phyloP scores from a whole-genome alignment of 35 echinoderm and acorn worm species.

The Heliocidaris erythrogramma region DNA sequence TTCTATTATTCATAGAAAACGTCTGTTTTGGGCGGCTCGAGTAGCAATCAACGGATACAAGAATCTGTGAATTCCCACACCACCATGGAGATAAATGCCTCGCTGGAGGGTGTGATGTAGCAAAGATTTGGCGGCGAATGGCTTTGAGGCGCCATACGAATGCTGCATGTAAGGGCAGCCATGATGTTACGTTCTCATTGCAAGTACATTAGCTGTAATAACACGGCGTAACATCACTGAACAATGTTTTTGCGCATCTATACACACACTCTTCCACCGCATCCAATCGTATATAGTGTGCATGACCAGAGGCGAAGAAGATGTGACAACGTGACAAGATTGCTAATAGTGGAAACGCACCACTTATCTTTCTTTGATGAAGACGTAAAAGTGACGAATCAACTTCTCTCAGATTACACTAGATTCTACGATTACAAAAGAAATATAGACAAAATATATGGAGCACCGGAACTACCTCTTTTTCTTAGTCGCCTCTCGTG shows the following conservation, averaged over 20 bases:
- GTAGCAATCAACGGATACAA: neutral
- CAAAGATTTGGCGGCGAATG: neutral
- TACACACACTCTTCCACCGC: neutral
- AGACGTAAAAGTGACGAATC: neutral
- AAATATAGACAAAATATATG: neutral
- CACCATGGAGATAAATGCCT: neutral
- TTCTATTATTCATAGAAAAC: conserved; percentile 4
- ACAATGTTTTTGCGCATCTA: neutral
- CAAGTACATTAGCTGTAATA: neutral
- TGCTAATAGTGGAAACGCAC: neutral
- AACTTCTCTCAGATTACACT: neutral
- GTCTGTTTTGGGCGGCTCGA: neutral
- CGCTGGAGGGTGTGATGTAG: neutral
- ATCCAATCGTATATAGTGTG: neutral
- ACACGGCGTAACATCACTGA: neutral
- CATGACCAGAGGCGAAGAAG: neutral
- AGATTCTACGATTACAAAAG: neutral
- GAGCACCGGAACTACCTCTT: neutral
- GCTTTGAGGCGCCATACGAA: neutral
- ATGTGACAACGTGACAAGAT: neutral
- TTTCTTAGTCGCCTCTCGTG: neutral
- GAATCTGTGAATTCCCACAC: neutral
- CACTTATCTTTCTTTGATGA: neutral
- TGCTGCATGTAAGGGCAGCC: neutral
- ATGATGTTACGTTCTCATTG: neutral